phyloP scores from a whole-genome alignment of 1,140 invertebrate species.

The Drosophila saltans region DNA sequence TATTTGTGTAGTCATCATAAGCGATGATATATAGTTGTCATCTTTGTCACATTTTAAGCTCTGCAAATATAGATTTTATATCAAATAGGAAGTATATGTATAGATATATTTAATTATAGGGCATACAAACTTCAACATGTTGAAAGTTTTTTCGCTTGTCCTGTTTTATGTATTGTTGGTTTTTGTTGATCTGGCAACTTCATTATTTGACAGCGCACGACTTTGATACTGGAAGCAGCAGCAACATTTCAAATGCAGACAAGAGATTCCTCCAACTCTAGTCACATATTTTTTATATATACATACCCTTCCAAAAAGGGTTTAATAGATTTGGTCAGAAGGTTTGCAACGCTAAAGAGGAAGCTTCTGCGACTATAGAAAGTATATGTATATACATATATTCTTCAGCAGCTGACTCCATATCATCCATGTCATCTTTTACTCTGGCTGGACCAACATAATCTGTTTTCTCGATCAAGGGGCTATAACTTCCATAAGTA shows the following conservation, averaged over 20 bases:
- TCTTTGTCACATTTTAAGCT: too few species aligned
- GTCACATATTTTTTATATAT: slow-evolving; percentile 29
- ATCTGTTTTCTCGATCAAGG: too few species aligned
- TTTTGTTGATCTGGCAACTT: slow-evolving; percentile 80
- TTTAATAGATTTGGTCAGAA: neutral
- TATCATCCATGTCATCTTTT: too few species aligned
- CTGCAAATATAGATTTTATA: too few species aligned
- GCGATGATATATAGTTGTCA: neutral
- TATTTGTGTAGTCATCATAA: neutral
- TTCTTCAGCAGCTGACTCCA: too few species aligned
- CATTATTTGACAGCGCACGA: slow-evolving; percentile 80
- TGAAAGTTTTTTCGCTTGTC: slow-evolving; percentile 42
- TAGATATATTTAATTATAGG: neutral
- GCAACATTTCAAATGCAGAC: slow-evolving; percentile 50
- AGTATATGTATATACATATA: too few species aligned
- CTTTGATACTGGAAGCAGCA: slow-evolving; percentile 66
- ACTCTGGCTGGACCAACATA: too few species aligned
- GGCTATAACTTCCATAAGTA: too few species aligned
- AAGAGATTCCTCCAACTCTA: slow-evolving; percentile 37
- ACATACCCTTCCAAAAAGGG: neutral
- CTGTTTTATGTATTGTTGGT: slow-evolving; percentile 54
- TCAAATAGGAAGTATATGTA: too few species aligned
- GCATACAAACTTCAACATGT: neutral
- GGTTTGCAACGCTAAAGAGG: too few species aligned
- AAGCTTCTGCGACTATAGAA: too few species aligned